Conservation (phyloP, 1,140 invertebrate species). For the Prorops nasuta region DNA sequence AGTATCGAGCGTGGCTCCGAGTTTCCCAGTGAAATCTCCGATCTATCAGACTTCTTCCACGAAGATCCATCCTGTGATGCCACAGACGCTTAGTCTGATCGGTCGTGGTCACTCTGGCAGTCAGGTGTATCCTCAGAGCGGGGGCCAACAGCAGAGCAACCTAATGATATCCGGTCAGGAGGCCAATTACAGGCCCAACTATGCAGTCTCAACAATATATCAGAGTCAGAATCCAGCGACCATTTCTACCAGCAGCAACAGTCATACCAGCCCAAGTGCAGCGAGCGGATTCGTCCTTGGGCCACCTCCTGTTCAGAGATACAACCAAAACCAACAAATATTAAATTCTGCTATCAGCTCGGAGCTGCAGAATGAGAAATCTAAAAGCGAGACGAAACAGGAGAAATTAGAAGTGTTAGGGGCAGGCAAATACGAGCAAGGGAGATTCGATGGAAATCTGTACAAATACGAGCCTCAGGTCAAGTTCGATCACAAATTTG, state of each 20-base stretch:
- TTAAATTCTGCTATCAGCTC: constrained; percentile 4
- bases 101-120: constrained; percentile 42
- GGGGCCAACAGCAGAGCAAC: constrained; percentile 17
- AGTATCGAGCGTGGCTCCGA: constrained; percentile 79
- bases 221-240: constrained; percentile 34
- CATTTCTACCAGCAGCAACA: constrained; percentile 13
- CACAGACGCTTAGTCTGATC: constrained; percentile 65
- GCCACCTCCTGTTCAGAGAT: constrained; percentile 23
- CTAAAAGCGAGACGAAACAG: neutral
- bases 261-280: constrained; percentile 5
- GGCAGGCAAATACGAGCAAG: constrained; percentile 37
- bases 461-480: constrained; percentile 26
- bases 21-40: constrained; percentile 68
- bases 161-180: constrained; percentile 5
- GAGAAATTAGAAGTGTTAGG: constrained; percentile 29
- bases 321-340: constrained; percentile 28
- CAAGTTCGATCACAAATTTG: constrained; percentile 23
- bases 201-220: constrained; percentile 18
- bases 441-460: constrained; percentile 10
- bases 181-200: constrained; percentile 14
- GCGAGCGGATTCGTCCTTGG: no score
- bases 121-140: constrained; percentile 19
- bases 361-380: constrained; percentile 14
- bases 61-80: constrained; percentile 77
- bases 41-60: constrained; percentile 80